These are phyloP conservation scores for Myopa tessellatipennis DNA, from an alignment of 2,888 invertebrate species.

Conservation along the genomic window DNA sequence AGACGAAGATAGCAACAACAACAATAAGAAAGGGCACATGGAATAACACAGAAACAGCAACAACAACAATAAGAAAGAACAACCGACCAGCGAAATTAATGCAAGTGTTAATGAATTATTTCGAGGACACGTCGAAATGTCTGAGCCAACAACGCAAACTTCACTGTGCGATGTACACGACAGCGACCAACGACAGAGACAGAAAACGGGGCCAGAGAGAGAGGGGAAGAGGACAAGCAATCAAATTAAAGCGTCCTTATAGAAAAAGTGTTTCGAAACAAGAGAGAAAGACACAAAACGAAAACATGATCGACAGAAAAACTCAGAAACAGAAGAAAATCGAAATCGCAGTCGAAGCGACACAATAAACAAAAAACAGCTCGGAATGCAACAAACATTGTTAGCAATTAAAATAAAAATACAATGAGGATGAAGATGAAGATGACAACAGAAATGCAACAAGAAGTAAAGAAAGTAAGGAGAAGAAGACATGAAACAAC, in stretches of 20 bases:
- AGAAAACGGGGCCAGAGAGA: constrained; percentile 33
- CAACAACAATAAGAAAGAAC: neutral
- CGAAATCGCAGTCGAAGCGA: neutral
- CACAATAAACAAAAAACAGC: neutral
- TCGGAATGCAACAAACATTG: constrained; percentile 22
- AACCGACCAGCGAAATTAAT: constrained; percentile 17
- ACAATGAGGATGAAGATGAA: neutral
- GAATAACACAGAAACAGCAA: neutral
- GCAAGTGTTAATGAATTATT: constrained; percentile 66
- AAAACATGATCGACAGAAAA: neutral
- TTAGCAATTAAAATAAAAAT: constrained; percentile 27
- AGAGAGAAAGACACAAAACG: neutral
- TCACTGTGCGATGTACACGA: constrained; percentile 23
- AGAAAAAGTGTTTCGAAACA: too few relatives aligned
- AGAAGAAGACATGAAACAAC: neutral
- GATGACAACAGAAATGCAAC: neutral
- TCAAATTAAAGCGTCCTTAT: too few relatives aligned
- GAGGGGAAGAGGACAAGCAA: constrained; percentile 15
- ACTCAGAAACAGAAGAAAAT: neutral
- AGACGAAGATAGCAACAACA: constrained; percentile 27
- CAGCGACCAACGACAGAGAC: constrained; percentile 36
- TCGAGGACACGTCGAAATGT: constrained; percentile 59
- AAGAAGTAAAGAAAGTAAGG: constrained; percentile 1
- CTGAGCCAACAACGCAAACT: constrained; percentile 35
- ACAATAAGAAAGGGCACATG: constrained; percentile 5